Evolutionary conservation across 2,797 vertebrate genomes (phyloP), one percentile per base, ranked within the genome.

Genomic region (Aldrovandia affinis): DNA sequence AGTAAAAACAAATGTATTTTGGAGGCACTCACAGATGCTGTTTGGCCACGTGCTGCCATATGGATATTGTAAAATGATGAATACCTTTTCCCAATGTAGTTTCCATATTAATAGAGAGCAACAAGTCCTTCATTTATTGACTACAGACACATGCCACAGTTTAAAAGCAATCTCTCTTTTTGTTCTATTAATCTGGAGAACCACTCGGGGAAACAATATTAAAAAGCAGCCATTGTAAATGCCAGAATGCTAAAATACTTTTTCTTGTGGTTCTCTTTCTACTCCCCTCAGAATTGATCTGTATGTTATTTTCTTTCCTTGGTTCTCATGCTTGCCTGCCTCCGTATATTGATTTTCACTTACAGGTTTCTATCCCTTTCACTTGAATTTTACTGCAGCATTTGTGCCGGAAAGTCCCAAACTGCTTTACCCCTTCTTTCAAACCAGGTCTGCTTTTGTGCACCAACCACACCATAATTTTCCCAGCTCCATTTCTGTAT

Each of bases 301-400:
- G 93, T 93, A 95, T 92, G 93, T 92, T 94, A 94, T 94, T 93
- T 92, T 91, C 91, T 86, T 86, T 75, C 80, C 59, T 36, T 88
- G 85, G 87, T 93, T 93, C 90, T 87, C 92, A 93, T 93, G 92
- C 93, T 92, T 93, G 93, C 91, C 93, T 94, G 92, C 93, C 92
- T 94, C 93, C 91, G 93, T 12, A 54, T 95, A 96, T 96, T 95
- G 95, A 96, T 96, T 96, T 95, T 93, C 94, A 95, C 94, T 95
- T 95, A 95, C 90, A 94, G 93, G 93, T 94, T 95, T 95, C 94
- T 94, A 93, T 95, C 93, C 93, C 92, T 95, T 95, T 95, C 92
- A 93, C 93, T 95, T 92, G 92, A 90, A 93, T 94, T 93, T 95
- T 91, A 92, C 92, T 91, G 91, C 90, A 89, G 89, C 91, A 91